Evolutionary conservation across 2,113 vertebrate genomes (phyloP).

Genomic region (Gobio gobio): DNA sequence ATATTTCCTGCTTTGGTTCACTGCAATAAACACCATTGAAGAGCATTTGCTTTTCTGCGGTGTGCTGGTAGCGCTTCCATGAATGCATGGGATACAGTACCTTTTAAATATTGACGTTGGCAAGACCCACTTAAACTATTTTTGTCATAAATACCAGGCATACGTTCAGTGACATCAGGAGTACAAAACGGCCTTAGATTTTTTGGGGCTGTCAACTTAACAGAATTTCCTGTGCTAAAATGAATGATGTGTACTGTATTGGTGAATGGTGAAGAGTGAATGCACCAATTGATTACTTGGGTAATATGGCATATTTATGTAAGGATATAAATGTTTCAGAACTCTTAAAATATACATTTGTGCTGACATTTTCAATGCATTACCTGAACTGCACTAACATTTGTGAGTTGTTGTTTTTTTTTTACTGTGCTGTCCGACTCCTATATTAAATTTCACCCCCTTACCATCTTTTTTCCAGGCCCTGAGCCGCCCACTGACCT

Average conservation of each 20-base stretch:
- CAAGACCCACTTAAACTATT: background rate
- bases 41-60: conserved; percentile 2
- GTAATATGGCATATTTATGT: background rate
- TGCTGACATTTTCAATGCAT: background rate
- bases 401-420: background rate
- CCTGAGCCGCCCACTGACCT: conserved; percentile 76
- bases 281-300: background rate
- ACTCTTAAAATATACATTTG: background rate
- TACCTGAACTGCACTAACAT: background rate
- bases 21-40: conserved; percentile 8
- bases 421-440: too few species aligned
- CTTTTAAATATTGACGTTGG: conserved; percentile 31
- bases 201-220: background rate
- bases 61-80: conserved; percentile 3
- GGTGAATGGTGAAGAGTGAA: background rate
- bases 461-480: conserved; percentile 59
- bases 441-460: background rate
- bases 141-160: conserved; percentile 15
- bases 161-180: background rate
- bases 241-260: conserved; percentile 7
- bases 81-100: conserved; percentile 7
- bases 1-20: conserved; percentile 20
- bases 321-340: background rate
- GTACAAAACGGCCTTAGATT: conserved; percentile 5
- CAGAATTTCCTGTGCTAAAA: background rate